Evolutionary conservation across 2,888 invertebrate species (phyloP), one percentile per base, ranked within the genome.

Genomic region (Linhomoeus sp.): DNA sequence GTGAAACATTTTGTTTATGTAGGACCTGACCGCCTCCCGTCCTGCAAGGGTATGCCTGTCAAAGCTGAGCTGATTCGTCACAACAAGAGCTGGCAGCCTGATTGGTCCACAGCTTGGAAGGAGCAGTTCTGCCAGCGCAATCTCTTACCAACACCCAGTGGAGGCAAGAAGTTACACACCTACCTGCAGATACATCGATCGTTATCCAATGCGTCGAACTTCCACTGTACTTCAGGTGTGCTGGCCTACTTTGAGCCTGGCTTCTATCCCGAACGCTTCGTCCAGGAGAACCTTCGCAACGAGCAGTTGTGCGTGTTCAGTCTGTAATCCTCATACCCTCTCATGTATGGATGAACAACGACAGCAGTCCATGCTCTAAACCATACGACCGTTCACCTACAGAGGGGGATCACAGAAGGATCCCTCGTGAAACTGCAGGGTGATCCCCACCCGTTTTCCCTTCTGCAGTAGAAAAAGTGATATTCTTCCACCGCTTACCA

Each of bases 291-390:
- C 47, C 57, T 53, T 9, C 43, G 46, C 19, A 58, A 59, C 38
- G 49, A 56, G 3, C 22, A 9, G 12, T 5, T 54, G 14, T 62
- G 62, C 47, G 59, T 60, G 12, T 51, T 50, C 49, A 57, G 55
- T 33, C 44, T 62, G 22, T 60, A 60, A n/a, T n/a, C 48, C 53
- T 55, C 29, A 55, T 52, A 24, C 59, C 58, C 5, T 51, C 54
- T 17, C 49, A 52, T 2, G 61, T 54, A 49, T 50, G 56, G 1
- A 48, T 61, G n/a, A 54, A 59, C 42, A 45, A 51, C 29, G 48
- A 43, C 38, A 60, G 57, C 29, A 51, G 58, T 2, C 56, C 56
- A 3, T 61, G 61, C 47, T 48, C 61, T 36, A 59, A 45, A 54
- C 58, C 45, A 52, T 52, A 25, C 56, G 54, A 12, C 54, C 52